These are phyloP conservation scores for Geophilus truncorum DNA, from an alignment of 2,888 invertebrate genomes.

Conservation along the genomic window DNA sequence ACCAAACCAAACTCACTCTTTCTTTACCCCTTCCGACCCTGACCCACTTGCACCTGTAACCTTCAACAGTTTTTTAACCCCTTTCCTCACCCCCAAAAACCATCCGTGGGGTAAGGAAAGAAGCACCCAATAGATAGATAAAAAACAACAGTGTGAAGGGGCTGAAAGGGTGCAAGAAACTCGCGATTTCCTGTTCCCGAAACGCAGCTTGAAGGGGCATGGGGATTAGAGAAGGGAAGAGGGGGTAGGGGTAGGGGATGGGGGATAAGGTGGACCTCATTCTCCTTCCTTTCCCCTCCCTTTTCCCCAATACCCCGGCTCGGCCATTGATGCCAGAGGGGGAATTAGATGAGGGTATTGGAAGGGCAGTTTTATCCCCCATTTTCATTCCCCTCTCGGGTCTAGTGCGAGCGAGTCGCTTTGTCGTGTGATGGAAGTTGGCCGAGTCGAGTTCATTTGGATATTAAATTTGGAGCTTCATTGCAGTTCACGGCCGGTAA, in stretches of 20 bases:
- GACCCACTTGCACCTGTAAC: background rate
- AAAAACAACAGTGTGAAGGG: background rate
- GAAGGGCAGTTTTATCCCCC: background rate
- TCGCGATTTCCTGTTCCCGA: conserved; percentile 17
- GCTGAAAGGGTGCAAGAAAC: background rate
- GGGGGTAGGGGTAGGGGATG: background rate
- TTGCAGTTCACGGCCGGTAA: background rate
- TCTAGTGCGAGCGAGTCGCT: background rate
- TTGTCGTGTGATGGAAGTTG: conserved; percentile 6
- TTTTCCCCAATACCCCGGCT: conserved; percentile 4
- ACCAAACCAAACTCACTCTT: background rate
- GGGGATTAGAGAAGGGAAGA: background rate
- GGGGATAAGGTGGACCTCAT: conserved; percentile 24
- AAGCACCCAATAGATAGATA: background rate
- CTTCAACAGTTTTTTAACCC: conserved; percentile 20
- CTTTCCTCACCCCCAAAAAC: background rate
- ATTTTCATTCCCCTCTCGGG: background rate
- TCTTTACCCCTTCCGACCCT: background rate
- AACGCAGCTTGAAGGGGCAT: background rate
- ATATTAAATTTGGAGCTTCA: background rate
- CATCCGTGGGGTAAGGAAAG: background rate
- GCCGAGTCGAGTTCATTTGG: background rate
- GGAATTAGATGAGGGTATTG: background rate
- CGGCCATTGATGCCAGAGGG: conserved; percentile 1
- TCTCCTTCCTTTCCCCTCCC: background rate